A percentile compares a stretch with the other conserved stretches of the same genome.
These are phyloP conservation scores for Sebastes itinus DNA, from an alignment of 2,797 vertebrate genomes.

Conservation along the genomic window DNA sequence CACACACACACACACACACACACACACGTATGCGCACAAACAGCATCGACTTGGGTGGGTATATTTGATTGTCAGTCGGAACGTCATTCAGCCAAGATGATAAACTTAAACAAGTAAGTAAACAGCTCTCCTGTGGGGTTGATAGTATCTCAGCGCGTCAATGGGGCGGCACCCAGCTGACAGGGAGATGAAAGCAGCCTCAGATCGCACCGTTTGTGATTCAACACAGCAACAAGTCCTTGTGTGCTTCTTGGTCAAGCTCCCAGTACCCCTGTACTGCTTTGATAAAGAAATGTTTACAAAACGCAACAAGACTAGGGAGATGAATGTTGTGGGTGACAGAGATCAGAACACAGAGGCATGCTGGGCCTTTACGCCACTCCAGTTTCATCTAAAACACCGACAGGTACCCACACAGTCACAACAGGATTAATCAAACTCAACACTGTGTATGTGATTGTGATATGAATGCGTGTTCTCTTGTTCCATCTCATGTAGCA, in stretches of 20 bases:
- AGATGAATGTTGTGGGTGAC: constrained; percentile 52
- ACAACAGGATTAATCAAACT: constrained; percentile 55
- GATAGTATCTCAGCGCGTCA: constrained; percentile 64
- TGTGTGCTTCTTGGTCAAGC: constrained; percentile 61
- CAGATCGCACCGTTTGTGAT: constrained; percentile 50
- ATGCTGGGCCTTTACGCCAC: constrained; percentile 45
- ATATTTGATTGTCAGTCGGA: constrained; percentile 65
- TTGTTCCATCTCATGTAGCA: constrained; percentile 33
- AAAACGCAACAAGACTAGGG: constrained; percentile 45
- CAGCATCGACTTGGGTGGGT: constrained; percentile 78
- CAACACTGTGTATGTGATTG: constrained; percentile 12
- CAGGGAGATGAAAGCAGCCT: constrained; percentile 65
- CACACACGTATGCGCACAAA: constrained; percentile 10
- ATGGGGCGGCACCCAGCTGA: constrained; percentile 65
- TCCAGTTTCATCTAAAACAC: constrained; percentile 33
- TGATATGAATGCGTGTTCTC: constrained; percentile 17
- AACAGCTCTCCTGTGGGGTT: constrained; percentile 57
- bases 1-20: neutral
- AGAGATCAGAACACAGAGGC: constrained; percentile 51
- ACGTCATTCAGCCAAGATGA: constrained; percentile 50
- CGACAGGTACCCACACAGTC: constrained; percentile 19
- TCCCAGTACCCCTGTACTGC: constrained; percentile 18
- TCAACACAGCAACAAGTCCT: constrained; percentile 45
- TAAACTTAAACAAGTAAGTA: constrained; percentile 70
- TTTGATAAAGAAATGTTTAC: constrained; percentile 65